Base-by-base conservation (phyloP, 1,140 invertebrate genomes). In the Heliothis subflexa region DNA sequence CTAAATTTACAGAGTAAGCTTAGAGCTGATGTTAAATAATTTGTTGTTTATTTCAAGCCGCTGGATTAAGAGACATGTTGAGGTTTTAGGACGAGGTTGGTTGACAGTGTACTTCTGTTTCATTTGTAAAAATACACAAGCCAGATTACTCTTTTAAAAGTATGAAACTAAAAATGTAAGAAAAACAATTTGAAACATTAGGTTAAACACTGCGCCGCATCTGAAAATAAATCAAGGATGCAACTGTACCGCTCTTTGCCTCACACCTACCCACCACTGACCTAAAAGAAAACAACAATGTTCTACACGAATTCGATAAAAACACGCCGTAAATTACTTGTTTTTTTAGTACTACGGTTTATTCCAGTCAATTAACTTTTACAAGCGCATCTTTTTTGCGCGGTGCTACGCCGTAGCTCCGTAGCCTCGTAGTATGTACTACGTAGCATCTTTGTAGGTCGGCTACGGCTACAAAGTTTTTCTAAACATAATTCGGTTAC, bases 321-420 rank as follows among this genome's bases (percentile, higher is more conserved):
- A 73, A 73, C 52, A 45, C 57, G 33, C 25, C 71, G 33, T 57
- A 66, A 66, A 66, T 66, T 47, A 73, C 52, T 73, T 40, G 33
- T 57, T 73, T 75, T 75, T 75, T 61, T 75, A 75, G n/a, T 62
- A 57, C 61, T 59, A 49, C 45, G 68, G 78, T 85, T 78, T 81
- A 80, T 86, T 84, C 84, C 79, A 77, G 73, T 74, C 82, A 81
- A 84, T 86, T 83, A 84, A 84, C 70, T 83, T 86, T 81, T 84
- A 81, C 82, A 81, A 83, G 81, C 78, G 68, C 50, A 76, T 78
- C 72, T 83, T 78, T 81, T 81, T 81, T 79, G 70, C 70, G 45
- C 49, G 18, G 57, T 64, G 82, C 83, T 86, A 87, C 85, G 81
- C 33, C 84, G 85, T 86, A 83, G 83, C 81, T 18, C 70, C 70